Evolutionary conservation across 2,888 invertebrate genomes (phyloP).

Genomic region (Drosophila kambysellisi): DNA sequence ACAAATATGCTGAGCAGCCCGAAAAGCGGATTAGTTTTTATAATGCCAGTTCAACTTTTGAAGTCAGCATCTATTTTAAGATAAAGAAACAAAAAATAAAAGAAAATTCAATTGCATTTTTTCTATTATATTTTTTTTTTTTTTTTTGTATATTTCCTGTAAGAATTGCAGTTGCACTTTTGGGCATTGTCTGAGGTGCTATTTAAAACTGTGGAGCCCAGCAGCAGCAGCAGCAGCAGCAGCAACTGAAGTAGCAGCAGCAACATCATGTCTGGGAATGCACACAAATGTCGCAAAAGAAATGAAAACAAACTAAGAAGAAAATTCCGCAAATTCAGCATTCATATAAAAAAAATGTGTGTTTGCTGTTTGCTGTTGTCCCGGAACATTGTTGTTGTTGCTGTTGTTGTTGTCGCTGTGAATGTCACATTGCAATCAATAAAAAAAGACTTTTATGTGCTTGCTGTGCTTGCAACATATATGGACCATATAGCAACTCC

Average conservation of each 20-base stretch:
- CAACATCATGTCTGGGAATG: conserved; percentile 31
- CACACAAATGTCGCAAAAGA: conserved; percentile 13
- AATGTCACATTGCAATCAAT: conserved; percentile 56
- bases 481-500: conserved; percentile 6
- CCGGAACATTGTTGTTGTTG: not conserved
- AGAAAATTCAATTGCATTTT: not conserved
- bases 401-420: conserved; percentile 11
- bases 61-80: not conserved
- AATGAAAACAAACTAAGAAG: not conserved
- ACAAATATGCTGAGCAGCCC: not conserved
- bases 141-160: not conserved
- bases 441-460: conserved; percentile 53
- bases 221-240: not conserved
- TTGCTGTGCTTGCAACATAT: conserved; percentile 17
- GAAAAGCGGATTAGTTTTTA: not conserved
- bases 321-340: conserved; percentile 27
- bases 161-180: not conserved
- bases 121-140: not conserved
- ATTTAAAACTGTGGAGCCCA: not conserved
- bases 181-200: conserved; percentile 15
- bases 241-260: not conserved
- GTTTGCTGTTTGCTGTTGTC: not conserved
- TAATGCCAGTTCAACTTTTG: not conserved
- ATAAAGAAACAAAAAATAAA: not conserved
- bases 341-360: conserved; percentile 24